Conservation (phyloP, 2,113 vertebrate species). For the Elephantulus edwardii region DNA sequence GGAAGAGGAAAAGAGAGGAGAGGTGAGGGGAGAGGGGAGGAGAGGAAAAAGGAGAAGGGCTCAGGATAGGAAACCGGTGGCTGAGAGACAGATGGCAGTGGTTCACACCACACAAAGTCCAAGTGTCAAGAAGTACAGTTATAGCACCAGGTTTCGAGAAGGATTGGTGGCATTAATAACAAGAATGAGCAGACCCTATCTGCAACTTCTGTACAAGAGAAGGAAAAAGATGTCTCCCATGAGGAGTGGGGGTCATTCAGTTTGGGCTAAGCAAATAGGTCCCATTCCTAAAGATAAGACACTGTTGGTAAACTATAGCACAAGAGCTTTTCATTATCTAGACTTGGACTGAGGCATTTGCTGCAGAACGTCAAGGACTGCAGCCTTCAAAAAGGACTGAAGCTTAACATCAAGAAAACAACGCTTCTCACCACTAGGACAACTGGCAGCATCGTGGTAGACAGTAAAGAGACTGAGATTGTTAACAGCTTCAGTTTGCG, state of each 20-base stretch:
- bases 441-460: too few species aligned
- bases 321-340: background rate
- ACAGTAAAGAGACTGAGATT: too few species aligned
- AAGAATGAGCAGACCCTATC: background rate
- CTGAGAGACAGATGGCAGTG: background rate
- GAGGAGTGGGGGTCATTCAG: background rate
- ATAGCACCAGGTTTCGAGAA: background rate
- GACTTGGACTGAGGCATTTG: too few species aligned
- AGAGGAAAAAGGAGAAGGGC: too few species aligned
- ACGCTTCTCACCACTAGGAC: too few species aligned
- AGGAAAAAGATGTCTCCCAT: background rate
- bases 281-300: background rate
- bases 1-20: too few species aligned
- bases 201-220: background rate
- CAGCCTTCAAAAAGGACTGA: too few species aligned
- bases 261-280: background rate
- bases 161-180: background rate
- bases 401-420: too few species aligned
- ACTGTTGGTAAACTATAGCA: background rate
- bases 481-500: too few species aligned
- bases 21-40: too few species aligned
- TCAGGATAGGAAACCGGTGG: background rate
- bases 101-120: background rate
- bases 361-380: too few species aligned
- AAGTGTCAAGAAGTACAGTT: background rate